Evolutionary conservation across 2,888 invertebrate genomes (phyloP).

Genomic region (Drosophila anceps): DNA sequence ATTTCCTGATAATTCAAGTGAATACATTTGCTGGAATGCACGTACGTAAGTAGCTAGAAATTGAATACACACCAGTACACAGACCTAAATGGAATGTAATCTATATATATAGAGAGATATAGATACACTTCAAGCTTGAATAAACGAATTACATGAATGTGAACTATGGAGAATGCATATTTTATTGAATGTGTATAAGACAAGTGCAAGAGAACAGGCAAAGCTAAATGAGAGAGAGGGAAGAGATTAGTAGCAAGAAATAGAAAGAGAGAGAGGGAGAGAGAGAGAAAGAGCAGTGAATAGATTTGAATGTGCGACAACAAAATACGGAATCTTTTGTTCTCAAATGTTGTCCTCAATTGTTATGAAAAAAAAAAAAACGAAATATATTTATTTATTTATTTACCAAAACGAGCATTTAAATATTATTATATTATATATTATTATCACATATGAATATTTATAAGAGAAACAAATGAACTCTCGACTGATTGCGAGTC

Average conservation of each 20-base stretch:
- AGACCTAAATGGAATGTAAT: slow-evolving; percentile 11
- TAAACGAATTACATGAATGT: slow-evolving; percentile 54
- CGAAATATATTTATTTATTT: slow-evolving; percentile 70
- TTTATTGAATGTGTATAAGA: slow-evolving; percentile 74
- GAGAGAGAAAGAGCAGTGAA: slow-evolving; percentile 4
- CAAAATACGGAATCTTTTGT: slow-evolving; percentile 75
- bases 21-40: slow-evolving; percentile 20
- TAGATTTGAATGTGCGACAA: slow-evolving; percentile 61
- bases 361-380: slow-evolving; percentile 50
- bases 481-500: slow-evolving; percentile 42
- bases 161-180: slow-evolving; percentile 68
- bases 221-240: slow-evolving; percentile 1
- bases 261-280: slow-evolving; percentile 1
- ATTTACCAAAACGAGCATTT: slow-evolving; percentile 69
- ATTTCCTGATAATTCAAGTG: slow-evolving; percentile 14
- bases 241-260: not conserved
- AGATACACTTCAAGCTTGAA: slow-evolving; percentile 24
- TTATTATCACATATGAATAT: slow-evolving; percentile 41
- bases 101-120: not conserved
- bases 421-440: slow-evolving; percentile 53
- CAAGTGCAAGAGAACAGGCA: not conserved
- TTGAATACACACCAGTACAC: slow-evolving; percentile 33
- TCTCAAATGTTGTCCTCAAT: slow-evolving; percentile 78
- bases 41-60: slow-evolving; percentile 49
- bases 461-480: slow-evolving; percentile 26